Conservation (phyloP, 1,140 invertebrate genomes). For the Sarcophaga bullata region DNA sequence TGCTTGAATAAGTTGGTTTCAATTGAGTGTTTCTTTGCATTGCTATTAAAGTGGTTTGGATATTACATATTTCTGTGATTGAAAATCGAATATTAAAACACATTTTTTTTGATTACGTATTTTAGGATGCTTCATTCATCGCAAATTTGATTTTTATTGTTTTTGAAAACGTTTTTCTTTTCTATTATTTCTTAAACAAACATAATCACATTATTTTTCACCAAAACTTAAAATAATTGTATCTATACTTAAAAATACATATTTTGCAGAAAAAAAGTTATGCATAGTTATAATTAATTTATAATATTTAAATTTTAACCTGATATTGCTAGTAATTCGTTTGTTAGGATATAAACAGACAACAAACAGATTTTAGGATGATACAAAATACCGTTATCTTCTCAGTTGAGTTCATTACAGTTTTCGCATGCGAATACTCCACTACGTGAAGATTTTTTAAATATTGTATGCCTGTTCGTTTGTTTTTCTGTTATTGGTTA, state of each 20-base stretch:
- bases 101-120: conserved; percentile 48
- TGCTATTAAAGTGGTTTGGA: too few species aligned
- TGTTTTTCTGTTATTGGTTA: not conserved
- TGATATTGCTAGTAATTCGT: conserved; percentile 22
- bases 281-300: not conserved
- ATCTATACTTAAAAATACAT: conserved; percentile 38
- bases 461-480: not conserved
- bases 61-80: not conserved
- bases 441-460: not conserved
- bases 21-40: too few species aligned
- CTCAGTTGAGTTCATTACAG: conserved; percentile 15
- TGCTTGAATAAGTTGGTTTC: too few species aligned
- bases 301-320: not conserved
- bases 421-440: too few species aligned
- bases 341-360: not conserved
- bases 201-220: conserved; percentile 38
- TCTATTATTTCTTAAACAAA: conserved; percentile 40
- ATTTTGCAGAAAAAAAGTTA: not conserved
- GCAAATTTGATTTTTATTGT: conserved; percentile 37
- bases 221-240: conserved; percentile 35
- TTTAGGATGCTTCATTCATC: conserved; percentile 45
- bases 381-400: not conserved
- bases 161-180: conserved; percentile 37
- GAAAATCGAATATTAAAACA: conserved; percentile 48
- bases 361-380: not conserved